Conservation (phyloP, 2,797 vertebrate species). For the Masticophis lateralis region DNA sequence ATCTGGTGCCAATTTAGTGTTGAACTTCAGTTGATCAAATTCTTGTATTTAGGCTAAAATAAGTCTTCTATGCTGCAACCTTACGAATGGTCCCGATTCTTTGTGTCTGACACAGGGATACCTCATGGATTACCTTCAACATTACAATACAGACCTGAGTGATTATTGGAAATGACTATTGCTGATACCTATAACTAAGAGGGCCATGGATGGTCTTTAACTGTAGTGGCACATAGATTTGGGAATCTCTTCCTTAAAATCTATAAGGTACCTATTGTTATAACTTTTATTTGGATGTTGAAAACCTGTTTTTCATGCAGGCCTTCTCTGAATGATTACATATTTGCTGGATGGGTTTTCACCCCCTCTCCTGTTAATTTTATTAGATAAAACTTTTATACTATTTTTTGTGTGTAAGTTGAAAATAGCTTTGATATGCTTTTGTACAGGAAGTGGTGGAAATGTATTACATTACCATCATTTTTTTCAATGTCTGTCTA, state of each 20-base stretch:
- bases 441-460: background rate
- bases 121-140: background rate
- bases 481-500: background rate
- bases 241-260: background rate
- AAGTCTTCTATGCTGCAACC: too few relatives aligned
- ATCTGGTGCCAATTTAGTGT: too few relatives aligned
- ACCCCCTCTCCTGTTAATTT: background rate
- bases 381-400: background rate
- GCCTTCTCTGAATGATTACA: background rate
- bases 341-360: background rate
- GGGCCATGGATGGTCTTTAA: background rate
- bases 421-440: background rate
- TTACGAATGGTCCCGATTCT: too few relatives aligned
- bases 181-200: background rate
- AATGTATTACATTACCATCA: background rate
- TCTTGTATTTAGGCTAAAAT: too few relatives aligned
- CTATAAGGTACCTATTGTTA: background rate
- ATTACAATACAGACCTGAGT: background rate
- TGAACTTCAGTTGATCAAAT: too few relatives aligned
- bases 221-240: background rate
- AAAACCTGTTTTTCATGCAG: background rate
- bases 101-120: background rate
- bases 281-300: background rate
- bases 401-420: background rate
- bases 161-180: background rate